phyloP scores from a whole-genome alignment of 64 coral and sea anemone species.

The Actinia tenebrosa region DNA sequence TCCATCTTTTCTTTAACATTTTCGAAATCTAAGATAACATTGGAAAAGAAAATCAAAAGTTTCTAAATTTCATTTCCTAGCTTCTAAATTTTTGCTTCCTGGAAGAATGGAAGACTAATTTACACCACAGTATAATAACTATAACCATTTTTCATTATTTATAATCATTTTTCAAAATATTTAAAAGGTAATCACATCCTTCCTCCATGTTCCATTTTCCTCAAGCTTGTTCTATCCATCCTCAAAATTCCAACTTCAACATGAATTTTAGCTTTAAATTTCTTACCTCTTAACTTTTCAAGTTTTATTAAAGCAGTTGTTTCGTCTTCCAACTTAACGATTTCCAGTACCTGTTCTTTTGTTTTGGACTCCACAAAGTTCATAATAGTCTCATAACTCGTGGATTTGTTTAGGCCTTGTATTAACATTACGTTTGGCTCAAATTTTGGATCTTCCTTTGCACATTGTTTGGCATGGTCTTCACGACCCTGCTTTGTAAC shows the following conservation, averaged over 20 bases:
- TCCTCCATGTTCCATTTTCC: no score
- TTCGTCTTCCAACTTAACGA: not conserved
- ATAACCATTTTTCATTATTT: no score
- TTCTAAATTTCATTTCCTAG: not conserved
- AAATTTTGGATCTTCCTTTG: not conserved
- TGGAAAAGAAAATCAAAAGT: not conserved
- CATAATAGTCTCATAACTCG: not conserved
- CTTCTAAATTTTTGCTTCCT: not conserved
- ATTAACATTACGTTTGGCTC: not conserved
- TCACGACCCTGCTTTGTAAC: not conserved
- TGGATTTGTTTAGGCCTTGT: not conserved
- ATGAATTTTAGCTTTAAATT: no score
- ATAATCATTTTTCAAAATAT: no score
- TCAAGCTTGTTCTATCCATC: no score
- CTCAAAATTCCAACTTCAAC: no score
- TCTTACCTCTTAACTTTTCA: not conserved
- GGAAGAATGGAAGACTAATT: no score
- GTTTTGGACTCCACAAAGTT: not conserved
- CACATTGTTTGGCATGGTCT: not conserved
- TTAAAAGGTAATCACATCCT: no score
- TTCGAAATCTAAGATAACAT: not conserved
- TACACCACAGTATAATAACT: no score
- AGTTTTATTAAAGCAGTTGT: not conserved
- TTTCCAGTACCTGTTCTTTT: not conserved
- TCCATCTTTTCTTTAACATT: not conserved